phyloP scores from a whole-genome alignment of 2,797 vertebrate species.

The Neosilurus hyrtlii region DNA sequence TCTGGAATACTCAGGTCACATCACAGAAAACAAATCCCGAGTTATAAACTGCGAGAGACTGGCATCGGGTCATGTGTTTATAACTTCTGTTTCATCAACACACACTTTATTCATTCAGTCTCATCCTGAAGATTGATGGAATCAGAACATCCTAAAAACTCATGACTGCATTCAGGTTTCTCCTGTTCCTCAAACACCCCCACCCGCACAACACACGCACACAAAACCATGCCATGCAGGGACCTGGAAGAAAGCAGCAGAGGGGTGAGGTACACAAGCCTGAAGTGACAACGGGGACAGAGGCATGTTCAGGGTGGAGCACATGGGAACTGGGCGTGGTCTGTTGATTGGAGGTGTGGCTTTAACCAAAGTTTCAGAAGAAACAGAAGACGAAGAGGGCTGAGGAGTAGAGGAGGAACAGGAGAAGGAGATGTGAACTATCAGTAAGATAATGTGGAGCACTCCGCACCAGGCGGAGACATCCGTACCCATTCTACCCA shows the following conservation, averaged over 20 bases:
- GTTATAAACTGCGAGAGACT: not conserved
- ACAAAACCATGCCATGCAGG: conserved; percentile 5
- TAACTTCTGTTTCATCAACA: not conserved
- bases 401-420: conserved; percentile 54
- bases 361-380: conserved; percentile 54
- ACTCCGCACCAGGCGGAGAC: not conserved
- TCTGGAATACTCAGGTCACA: not conserved
- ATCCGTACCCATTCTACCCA: not conserved
- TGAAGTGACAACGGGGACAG: conserved; percentile 40
- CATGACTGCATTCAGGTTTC: not conserved
- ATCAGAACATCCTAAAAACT: not conserved
- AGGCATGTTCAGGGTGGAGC: conserved; percentile 46
- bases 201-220: not conserved
- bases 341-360: conserved; percentile 63
- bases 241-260: conserved; percentile 57
- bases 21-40: not conserved
- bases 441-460: too few relatives aligned
- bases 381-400: conserved; percentile 55
- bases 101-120: not conserved
- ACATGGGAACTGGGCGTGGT: conserved; percentile 63
- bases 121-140: not conserved
- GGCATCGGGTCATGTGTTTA: not conserved
- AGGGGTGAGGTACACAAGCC: conserved; percentile 51
- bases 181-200: not conserved
- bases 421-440: not conserved